Evolutionary conservation across 2,888 invertebrate species (phyloP), one percentile per base, ranked within the genome.

Genomic region (Chirona hameri): DNA sequence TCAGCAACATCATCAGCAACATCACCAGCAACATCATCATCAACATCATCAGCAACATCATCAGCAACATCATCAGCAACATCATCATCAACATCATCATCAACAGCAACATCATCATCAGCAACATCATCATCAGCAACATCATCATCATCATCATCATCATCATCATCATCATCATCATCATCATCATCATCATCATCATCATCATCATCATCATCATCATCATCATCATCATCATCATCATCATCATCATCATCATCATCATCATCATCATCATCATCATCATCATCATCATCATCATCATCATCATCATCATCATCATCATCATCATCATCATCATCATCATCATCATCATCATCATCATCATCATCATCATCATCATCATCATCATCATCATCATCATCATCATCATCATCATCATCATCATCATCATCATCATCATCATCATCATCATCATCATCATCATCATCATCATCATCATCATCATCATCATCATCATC

Each of bases 161-260:
- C 65, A 65, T 65, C 65, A 65, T 65, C 65, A 65, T 65, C 65
- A 65, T 65, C 65, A 65, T 65, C 65, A 65, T 65, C 65, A 65
- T 65, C 65, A 65, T 65, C 65, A 65, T 65, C 65, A 65, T 65
- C 65, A 65, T 65, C 65, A 65, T 65, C 65, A 65, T 65, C 65
- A 65, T 65, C 65, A 65, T 65, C 65, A 65, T 65, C 65, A 65
- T 65, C 65, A 65, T 65, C 65, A 65, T 65, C 65, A 65, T 65
- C 65, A 65, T 65, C 65, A 65, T 65, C 65, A 65, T 65, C 65
- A 65, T 65, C 65, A 65, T 65, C 65, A 65, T 65, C 65, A 65
- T 65, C 65, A 65, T 65, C 65, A 65, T 65, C n/a, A 65, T 65
- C n/a, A 65, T 65, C n/a, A 65, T 65, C n/a, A 65, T 65, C n/a